phyloP scores from a whole-genome alignment of 2,797 vertebrate genomes.

The Sebastes variabilis region DNA sequence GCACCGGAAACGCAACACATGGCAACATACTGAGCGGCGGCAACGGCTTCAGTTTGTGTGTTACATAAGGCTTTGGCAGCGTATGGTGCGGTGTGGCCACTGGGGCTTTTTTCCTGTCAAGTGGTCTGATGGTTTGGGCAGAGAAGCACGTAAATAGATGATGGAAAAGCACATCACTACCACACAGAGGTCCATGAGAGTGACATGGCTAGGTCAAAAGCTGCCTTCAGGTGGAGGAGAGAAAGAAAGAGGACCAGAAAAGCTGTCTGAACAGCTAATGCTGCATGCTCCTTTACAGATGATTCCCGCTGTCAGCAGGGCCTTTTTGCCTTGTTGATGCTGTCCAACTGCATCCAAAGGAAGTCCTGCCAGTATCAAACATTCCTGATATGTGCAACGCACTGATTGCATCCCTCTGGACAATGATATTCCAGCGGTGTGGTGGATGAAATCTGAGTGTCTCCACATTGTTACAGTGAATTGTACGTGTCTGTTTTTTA shows the following conservation, averaged over 20 bases:
- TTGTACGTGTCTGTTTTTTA: background rate
- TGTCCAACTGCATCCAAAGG: background rate
- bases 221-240: background rate
- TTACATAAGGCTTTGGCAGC: conserved; percentile 58
- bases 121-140: conserved; percentile 31
- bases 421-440: background rate
- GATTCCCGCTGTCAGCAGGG: background rate
- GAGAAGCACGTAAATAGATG: conserved; percentile 41
- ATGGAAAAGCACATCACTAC: conserved; percentile 32
- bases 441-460: background rate
- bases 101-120: conserved; percentile 43
- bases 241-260: background rate
- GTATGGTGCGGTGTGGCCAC: conserved; percentile 36
- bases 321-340: background rate
- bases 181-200: conserved; percentile 16
- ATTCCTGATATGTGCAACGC: background rate
- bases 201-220: background rate
- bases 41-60: conserved; percentile 13
- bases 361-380: background rate
- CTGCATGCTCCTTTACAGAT: background rate
- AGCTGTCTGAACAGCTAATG: background rate
- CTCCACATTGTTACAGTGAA: too few relatives aligned
- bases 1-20: conserved; percentile 10
- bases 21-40: background rate
- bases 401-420: background rate